Base-by-base conservation (phyloP, 2,888 invertebrate genomes). In the Metallyticus violacea region DNA sequence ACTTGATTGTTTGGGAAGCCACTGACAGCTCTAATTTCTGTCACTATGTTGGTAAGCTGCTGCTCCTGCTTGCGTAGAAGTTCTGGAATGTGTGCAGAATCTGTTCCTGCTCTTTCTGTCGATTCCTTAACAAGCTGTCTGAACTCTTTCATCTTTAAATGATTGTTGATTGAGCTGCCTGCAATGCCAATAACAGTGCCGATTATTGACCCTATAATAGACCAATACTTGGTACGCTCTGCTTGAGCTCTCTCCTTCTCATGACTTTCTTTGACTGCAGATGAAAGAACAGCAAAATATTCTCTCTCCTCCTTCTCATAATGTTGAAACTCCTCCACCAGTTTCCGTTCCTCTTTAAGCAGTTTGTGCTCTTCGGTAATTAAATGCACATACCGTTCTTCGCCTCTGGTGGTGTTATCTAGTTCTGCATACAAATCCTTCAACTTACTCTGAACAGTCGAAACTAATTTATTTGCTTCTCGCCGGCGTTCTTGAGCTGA, bases 201-300 rank as follows among this genome's bases (percentile, higher is more conserved):
- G 91, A 95, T 92, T 89, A 96, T 92, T 6, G 96, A 96, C 6
- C 95, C 96, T 79, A 95, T 94, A 86, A 96, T 93, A 88, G 96
- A 96, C 95, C 97, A 97, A 91, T 97, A 97, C 91, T 97, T 97
- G 87, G 97, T 97, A 86, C 96, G 93, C 91, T 97, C 97, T 4
- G 96, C 94, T 90, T 97, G 96, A 0, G 96, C 95, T 77, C 97
- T 91, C 91, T 97, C 97, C 86, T 96, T 93, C 91, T 97, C 97
- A 90, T 97, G 97, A 26, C 96, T 96, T 89, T 96, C 94, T 88
- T 97, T 94, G 0, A 97, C 95, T 0, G 96, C 95, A 26, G 95
- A 94, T 0, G 96, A 95, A 90, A 97, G 94, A 0, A 94, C 93
- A 0, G 95, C 94, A 90, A 97, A 97, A 15, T 94, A 91, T 85